These are phyloP conservation scores for Graphium colonna DNA, from an alignment of 2,888 invertebrate genomes.

Conservation along the genomic window DNA sequence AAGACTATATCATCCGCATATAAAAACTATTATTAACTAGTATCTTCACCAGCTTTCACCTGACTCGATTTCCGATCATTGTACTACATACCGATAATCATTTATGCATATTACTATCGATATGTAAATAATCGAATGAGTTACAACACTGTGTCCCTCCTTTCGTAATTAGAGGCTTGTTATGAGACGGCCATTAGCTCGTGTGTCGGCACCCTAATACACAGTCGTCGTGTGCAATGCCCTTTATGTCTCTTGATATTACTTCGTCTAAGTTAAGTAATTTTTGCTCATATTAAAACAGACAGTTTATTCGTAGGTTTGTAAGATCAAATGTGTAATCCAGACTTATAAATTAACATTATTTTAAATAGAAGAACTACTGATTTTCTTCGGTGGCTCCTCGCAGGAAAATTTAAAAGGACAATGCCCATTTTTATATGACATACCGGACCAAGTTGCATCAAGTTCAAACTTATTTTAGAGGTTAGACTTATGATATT, in stretches of 20 bases:
- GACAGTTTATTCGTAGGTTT: no score
- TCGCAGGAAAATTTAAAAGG: no score
- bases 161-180: constrained; percentile 56
- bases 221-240: constrained; percentile 50
- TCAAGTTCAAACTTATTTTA: no score
- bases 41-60: constrained; percentile 11
- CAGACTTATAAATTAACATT: no score
- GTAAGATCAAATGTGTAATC: no score
- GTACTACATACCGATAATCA: constrained; percentile 26
- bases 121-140: constrained; percentile 31
- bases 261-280: no score
- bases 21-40: neutral
- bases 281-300: no score
- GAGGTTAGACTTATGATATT: no score
- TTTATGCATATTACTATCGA: constrained; percentile 41
- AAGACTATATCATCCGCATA: neutral
- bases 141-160: constrained; percentile 41
- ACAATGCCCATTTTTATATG: no score
- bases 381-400: no score
- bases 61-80: constrained; percentile 22
- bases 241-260: constrained; percentile 42
- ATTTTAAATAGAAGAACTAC: no score
- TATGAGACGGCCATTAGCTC: constrained; percentile 54
- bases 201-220: constrained; percentile 55
- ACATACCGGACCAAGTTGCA: no score